Evolutionary conservation across 2,113 vertebrate genomes (phyloP).

Genomic region (Cromileptes altivelis): DNA sequence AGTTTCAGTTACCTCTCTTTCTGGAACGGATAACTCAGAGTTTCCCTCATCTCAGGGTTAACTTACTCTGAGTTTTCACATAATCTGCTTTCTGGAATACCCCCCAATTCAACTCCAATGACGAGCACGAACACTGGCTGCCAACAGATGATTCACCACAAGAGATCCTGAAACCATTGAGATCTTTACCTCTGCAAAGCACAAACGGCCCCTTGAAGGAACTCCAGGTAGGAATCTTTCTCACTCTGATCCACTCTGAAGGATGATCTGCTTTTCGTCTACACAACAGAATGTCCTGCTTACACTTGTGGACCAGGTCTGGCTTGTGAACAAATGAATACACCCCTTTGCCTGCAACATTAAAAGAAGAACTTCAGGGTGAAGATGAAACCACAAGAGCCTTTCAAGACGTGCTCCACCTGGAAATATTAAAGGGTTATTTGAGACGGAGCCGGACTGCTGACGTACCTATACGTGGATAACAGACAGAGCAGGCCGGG

Average conservation of each 20-base stretch:
- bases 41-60: no score
- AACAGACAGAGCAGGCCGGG: slow-evolving; percentile 93
- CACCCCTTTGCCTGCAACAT: slow-evolving; percentile 86
- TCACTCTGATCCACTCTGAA: slow-evolving; percentile 91
- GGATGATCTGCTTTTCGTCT: slow-evolving; percentile 78
- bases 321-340: slow-evolving; percentile 89
- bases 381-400: not conserved
- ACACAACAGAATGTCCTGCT: slow-evolving; percentile 89
- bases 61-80: no score
- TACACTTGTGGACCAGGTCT: slow-evolving; percentile 91
- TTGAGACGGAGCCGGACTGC: not conserved
- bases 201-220: slow-evolving; percentile 91
- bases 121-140: no score
- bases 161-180: not conserved
- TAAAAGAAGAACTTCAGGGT: not conserved
- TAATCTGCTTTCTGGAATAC: no score
- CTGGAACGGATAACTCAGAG: no score
- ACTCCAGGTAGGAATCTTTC: slow-evolving; percentile 87
- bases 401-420: not conserved
- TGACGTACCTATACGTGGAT: slow-evolving; percentile 88
- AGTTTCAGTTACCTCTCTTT: no score
- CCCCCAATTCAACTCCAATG: no score
- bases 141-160: not conserved
- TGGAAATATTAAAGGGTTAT: not conserved
- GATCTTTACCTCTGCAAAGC: slow-evolving; percentile 90